These are phyloP conservation scores for Phalacrocorax carbo DNA, from an alignment of 2,113 vertebrate species.

Conservation along the genomic window DNA sequence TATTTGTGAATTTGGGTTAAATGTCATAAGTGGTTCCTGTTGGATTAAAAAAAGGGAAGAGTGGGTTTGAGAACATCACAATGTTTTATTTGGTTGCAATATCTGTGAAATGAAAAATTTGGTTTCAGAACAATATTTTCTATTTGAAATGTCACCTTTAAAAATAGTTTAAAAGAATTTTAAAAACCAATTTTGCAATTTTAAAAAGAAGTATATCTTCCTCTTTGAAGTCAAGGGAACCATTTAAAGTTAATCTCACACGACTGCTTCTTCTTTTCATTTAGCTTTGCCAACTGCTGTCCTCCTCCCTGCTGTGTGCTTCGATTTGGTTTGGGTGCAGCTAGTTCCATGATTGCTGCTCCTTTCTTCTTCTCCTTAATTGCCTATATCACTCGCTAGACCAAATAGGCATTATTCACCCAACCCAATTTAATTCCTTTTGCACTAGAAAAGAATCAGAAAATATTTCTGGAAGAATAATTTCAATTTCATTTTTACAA, in stretches of 20 bases:
- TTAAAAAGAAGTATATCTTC: not conserved
- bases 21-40: not conserved
- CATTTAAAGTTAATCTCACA: not conserved
- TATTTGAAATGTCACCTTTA: not conserved
- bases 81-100: not conserved
- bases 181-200: not conserved
- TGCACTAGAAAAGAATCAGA: not conserved
- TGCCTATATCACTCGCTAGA: not conserved
- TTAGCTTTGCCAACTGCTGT: not conserved
- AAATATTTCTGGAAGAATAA: not conserved
- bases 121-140: not conserved
- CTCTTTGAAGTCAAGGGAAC: not conserved
- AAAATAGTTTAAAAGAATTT: not conserved
- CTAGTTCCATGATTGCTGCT: not conserved
- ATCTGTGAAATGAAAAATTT: not conserved
- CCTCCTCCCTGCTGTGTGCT: not conserved
- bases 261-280: not conserved
- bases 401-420: not conserved
- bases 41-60: not conserved
- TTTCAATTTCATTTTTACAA: not conserved
- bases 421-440: not conserved
- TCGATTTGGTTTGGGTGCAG: not conserved
- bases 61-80: not conserved
- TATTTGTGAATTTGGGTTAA: not conserved
- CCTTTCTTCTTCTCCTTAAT: not conserved